Conservation (phyloP, 1,140 invertebrate species). For the Heterodera schachtii region DNA sequence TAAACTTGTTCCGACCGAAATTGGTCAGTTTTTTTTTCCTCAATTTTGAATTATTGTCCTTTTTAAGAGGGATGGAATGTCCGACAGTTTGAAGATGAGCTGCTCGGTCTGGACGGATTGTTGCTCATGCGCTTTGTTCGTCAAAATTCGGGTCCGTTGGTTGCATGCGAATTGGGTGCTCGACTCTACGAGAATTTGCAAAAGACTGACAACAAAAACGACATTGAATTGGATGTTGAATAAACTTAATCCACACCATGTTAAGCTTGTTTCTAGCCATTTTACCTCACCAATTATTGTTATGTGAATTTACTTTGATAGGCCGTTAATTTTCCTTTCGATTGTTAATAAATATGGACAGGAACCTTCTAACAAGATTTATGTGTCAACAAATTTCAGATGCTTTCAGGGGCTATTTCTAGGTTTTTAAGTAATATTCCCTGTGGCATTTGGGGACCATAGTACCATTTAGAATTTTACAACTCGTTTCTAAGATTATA, state of each 20-base stretch:
- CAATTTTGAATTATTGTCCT: neutral
- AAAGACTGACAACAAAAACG: neutral
- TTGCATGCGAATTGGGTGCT: constrained; percentile 7
- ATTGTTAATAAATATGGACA: too few relatives aligned
- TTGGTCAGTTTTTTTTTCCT: neutral
- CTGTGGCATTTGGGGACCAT: too few relatives aligned
- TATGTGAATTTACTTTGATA: too few relatives aligned
- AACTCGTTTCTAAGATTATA: too few relatives aligned
- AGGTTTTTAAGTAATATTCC: too few relatives aligned
- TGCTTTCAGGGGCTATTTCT: too few relatives aligned
- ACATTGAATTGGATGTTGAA: neutral
- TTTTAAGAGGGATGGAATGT: constrained; percentile 16
- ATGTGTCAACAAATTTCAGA: too few relatives aligned
- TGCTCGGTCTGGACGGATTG: constrained; percentile 20
- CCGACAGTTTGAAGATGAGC: neutral
- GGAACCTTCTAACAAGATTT: too few relatives aligned
- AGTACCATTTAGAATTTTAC: too few relatives aligned
- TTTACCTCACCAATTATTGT: too few relatives aligned
- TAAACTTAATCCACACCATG: neutral
- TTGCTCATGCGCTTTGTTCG: constrained; percentile 24
- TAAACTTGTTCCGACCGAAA: neutral
- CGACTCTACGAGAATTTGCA: constrained; percentile 15
- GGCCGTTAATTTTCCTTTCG: too few relatives aligned
- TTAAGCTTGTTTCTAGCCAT: too few relatives aligned
- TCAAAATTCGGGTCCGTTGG: constrained; percentile 21